These are phyloP conservation scores for Murina feae DNA, from an alignment of 2,113 vertebrate genomes.

Conservation along the genomic window DNA sequence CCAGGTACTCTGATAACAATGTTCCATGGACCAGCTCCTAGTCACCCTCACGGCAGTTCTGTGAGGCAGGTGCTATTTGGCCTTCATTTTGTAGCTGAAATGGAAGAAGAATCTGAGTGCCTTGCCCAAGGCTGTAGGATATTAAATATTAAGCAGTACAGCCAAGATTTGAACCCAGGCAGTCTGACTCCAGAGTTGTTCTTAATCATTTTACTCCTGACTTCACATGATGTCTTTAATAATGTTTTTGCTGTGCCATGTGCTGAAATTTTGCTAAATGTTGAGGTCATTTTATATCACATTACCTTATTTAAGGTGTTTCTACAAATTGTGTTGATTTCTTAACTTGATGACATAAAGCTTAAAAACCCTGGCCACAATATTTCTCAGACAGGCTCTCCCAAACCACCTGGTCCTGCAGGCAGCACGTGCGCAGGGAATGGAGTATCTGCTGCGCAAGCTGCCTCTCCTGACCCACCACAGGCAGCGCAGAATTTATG, in stretches of 20 bases:
- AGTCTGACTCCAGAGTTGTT: not conserved
- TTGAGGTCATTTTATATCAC: not conserved
- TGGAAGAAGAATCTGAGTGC: not conserved
- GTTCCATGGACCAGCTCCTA: not conserved
- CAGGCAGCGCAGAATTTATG: not conserved
- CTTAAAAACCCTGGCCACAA: not conserved
- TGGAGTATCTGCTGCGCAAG: not conserved
- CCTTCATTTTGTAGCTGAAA: not conserved
- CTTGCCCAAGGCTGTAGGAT: not conserved
- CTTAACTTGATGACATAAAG: not conserved
- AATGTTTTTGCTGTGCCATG: not conserved
- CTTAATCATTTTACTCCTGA: not conserved
- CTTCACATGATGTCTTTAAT: not conserved
- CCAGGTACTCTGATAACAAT: not conserved
- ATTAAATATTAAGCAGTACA: not conserved
- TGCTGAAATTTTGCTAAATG: not conserved
- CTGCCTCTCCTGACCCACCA: rapidly evolving
- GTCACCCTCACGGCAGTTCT: not conserved
- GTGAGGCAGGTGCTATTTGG: not conserved
- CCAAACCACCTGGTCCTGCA: not conserved
- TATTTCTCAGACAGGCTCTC: not conserved
- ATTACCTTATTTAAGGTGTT: not conserved
- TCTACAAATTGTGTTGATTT: not conserved
- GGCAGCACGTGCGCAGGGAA: not conserved
- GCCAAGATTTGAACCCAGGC: not conserved